Evolutionary conservation across 2,888 invertebrate genomes (phyloP).

Genomic region (Ophioninae sp.): DNA sequence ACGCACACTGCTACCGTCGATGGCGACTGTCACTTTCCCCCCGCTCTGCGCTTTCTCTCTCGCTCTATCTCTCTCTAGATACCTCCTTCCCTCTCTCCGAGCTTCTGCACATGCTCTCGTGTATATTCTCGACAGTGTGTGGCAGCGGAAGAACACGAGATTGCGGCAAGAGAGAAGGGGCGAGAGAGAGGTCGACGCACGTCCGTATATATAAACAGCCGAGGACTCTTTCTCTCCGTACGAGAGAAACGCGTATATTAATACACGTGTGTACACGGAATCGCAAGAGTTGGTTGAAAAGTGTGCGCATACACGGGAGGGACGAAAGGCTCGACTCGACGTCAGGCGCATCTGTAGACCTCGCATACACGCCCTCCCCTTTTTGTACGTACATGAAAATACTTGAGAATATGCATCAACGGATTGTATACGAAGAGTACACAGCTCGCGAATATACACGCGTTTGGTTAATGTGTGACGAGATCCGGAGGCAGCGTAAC

Average conservation of each 20-base stretch:
- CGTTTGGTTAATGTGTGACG: neutral
- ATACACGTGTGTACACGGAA: neutral
- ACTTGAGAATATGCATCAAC: constrained; percentile 3
- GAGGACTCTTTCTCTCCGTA: constrained; percentile 18
- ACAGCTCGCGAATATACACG: neutral
- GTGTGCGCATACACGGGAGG: neutral
- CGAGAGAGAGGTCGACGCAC: constrained; percentile 22
- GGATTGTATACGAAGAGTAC: constrained; percentile 12
- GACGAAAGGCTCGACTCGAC: constrained; percentile 1
- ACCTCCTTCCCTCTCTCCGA: neutral
- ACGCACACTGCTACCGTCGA: constrained; percentile 37
- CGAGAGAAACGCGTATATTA: neutral
- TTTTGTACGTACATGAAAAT: too few species aligned
- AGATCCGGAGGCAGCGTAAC: constrained; percentile 21
- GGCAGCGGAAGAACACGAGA: constrained; percentile 56
- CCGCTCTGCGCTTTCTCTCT: neutral
- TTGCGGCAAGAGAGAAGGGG: constrained; percentile 4
- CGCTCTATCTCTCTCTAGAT: constrained; percentile 10
- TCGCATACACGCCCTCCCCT: neutral
- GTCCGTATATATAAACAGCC: constrained; percentile 9
- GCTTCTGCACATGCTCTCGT: constrained; percentile 45
- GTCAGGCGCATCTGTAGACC: neutral
- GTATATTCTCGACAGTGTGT: constrained; percentile 29
- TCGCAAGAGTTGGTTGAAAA: neutral
- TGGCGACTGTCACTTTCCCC: constrained; percentile 21